Evolutionary conservation across 2,888 invertebrate genomes (phyloP).

Genomic region (Pyrrhia umbra): DNA sequence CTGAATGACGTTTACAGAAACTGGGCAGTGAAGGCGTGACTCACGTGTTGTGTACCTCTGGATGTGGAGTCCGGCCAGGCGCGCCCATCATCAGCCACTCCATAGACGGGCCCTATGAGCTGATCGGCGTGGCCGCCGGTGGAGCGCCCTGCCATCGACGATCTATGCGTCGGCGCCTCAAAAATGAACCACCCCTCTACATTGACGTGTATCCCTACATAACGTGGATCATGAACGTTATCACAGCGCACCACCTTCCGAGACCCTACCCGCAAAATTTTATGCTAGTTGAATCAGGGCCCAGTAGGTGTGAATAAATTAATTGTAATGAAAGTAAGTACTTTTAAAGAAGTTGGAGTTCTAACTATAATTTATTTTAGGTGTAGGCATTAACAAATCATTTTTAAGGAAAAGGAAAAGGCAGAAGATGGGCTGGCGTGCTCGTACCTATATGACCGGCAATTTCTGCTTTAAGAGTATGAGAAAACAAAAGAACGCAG

Average conservation of each 20-base stretch:
- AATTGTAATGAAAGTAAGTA: too few relatives aligned
- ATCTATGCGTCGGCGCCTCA: constrained; percentile 76
- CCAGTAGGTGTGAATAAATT: constrained; percentile 17
- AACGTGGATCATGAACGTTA: constrained; percentile 81
- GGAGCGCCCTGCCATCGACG: constrained; percentile 74
- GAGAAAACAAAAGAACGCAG: constrained; percentile 58
- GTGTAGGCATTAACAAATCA: constrained; percentile 69
- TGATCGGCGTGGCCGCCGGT: constrained; percentile 79
- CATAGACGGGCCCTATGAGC: constrained; percentile 76
- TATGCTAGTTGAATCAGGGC: constrained; percentile 68
- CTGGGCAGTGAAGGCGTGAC: constrained; percentile 78
- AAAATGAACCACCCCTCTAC: constrained; percentile 79
- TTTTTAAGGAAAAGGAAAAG: constrained; percentile 68
- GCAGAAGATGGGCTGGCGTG: constrained; percentile 76
- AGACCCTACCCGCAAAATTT: constrained; percentile 77
- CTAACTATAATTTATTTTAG: constrained; percentile 66
- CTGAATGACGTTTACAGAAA: too few relatives aligned
- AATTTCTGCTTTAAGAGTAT: constrained; percentile 74
- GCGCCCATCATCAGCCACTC: constrained; percentile 80
- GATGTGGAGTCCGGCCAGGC: constrained; percentile 81
- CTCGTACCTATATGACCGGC: constrained; percentile 74
- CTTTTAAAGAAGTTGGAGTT: not conserved
- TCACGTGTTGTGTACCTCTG: constrained; percentile 81
- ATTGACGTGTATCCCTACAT: constrained; percentile 83
- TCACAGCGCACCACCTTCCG: constrained; percentile 79